Evolutionary conservation across 2,113 vertebrate genomes (phyloP).

Genomic region (Urocolius indicus): DNA sequence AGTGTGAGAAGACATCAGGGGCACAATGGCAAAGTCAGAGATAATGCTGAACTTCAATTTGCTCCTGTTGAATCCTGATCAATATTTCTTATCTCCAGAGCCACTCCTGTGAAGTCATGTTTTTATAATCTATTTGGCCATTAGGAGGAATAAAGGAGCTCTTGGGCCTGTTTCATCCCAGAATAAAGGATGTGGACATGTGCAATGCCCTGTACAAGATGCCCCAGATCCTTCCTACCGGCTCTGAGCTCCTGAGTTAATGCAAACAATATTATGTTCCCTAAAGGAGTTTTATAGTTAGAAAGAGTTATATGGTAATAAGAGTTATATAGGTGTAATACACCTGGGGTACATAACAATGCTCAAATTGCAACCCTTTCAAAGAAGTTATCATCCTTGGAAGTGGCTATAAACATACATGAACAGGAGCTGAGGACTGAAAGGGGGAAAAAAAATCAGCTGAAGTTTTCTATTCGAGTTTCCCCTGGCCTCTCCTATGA

Average conservation of each 20-base stretch:
- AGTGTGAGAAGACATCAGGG: background rate
- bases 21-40: background rate
- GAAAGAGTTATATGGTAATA: constrained; percentile 66
- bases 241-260: constrained; percentile 19
- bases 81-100: constrained; percentile 34
- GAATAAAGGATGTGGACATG: background rate
- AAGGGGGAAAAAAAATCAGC: background rate
- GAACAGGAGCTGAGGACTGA: background rate
- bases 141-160: constrained; percentile 23
- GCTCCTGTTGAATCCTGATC: background rate
- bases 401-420: constrained; percentile 36
- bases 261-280: constrained; percentile 31
- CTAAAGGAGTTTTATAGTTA: constrained; percentile 55
- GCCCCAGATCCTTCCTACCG: background rate
- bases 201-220: background rate
- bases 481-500: background rate
- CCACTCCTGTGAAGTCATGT: constrained; percentile 1
- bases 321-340: constrained; percentile 61
- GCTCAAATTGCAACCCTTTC: constrained; percentile 48
- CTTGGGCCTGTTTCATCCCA: background rate
- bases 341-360: constrained; percentile 47
- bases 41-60: constrained; percentile 44
- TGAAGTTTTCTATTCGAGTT: background rate
- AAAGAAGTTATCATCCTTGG: constrained; percentile 56
- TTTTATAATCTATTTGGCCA: constrained; percentile 35